Evolutionary conservation across 2,797 vertebrate genomes (phyloP), one percentile per base, ranked within the genome.

Genomic region (Prunella strophiata): DNA sequence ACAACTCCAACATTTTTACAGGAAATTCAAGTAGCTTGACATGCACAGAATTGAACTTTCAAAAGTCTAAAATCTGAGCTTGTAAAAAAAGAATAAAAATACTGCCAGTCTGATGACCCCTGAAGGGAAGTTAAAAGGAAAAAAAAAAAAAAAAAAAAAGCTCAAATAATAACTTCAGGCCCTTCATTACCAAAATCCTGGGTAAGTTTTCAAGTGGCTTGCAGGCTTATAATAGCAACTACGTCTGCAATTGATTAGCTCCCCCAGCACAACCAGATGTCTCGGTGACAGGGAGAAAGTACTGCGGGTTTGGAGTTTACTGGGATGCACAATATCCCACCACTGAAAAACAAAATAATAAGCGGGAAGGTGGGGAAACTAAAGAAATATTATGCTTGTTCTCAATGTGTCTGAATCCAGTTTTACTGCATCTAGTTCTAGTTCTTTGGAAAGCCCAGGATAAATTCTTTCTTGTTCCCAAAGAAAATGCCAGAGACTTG

Each of bases 121-220:
- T 61, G 51, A 89, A 93, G 85, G 91, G 91, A 77, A 75, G 81
- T 94, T 91, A 91, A 93, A 95, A 81, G n/a, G 47, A 18, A 40
- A 72, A 65, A 66, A 25, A 23, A 15, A 22, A n/a, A 79, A 51
- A n/a, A 66, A 27, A 10, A 65, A 78, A 85, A 17, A 55, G 36
- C 81, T 92, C 61, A 80, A 97, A 82, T 89, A 93, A 93, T 91
- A 95, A 96, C 94, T 97, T 85, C 78, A 92, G 96, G 96, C 82
- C 74, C 81, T 92, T 96, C 86, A 94, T 96, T 96, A 96, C 81
- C 85, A 87, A 96, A 97, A 89, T 89, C 77, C 81, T 43, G 62
- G 65, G 59, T 82, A 93, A 94, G 88, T 93, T 97, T 94, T 94
- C 78, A 71, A 91, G 96, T 94, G 93, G 88, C 85, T 90, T 59